Percentiles rank a stretch among this genome's conserved stretches.
Conservation (phyloP, 2,113 vertebrate genomes). For the Ceyx cyanopectus region DNA sequence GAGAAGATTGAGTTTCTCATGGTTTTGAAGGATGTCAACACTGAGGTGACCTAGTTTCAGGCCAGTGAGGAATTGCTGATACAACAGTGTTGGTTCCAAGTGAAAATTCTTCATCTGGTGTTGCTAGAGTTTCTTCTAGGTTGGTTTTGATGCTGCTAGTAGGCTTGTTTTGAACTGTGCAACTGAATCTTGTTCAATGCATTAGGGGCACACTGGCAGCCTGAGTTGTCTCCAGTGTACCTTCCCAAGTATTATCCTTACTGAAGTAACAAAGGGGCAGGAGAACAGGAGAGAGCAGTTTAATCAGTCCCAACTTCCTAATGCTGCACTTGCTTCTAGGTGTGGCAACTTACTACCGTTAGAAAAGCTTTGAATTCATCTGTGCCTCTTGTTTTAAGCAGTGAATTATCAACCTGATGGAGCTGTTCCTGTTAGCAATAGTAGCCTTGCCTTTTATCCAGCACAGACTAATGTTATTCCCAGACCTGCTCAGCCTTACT, state of each 20-base stretch:
- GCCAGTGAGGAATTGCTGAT: not conserved
- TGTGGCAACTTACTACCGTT: not conserved
- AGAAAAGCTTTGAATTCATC: not conserved
- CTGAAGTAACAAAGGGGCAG: not conserved
- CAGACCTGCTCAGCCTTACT: constrained; percentile 81
- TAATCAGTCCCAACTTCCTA: not conserved
- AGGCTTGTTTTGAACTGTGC: not conserved
- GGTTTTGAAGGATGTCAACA: not conserved
- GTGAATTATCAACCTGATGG: constrained; percentile 81
- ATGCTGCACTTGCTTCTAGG: not conserved
- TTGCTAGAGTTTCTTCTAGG: not conserved
- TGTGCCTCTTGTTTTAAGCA: constrained; percentile 49
- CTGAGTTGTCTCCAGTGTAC: not conserved
- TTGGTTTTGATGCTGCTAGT: not conserved
- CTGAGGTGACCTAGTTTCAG: not conserved
- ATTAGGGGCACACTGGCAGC: not conserved
- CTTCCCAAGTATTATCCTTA: not conserved
- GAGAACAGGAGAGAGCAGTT: not conserved
- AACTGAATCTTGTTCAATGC: not conserved
- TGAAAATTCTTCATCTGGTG: not conserved
- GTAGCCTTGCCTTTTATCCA: constrained; percentile 83
- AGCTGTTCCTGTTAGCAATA: constrained; percentile 78
- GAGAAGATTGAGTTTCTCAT: not conserved
- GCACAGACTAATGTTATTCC: constrained; percentile 77
- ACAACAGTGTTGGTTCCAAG: not conserved